Evolutionary conservation across 2,797 vertebrate species (phyloP).

Genomic region (Trematomus bernacchii): DNA sequence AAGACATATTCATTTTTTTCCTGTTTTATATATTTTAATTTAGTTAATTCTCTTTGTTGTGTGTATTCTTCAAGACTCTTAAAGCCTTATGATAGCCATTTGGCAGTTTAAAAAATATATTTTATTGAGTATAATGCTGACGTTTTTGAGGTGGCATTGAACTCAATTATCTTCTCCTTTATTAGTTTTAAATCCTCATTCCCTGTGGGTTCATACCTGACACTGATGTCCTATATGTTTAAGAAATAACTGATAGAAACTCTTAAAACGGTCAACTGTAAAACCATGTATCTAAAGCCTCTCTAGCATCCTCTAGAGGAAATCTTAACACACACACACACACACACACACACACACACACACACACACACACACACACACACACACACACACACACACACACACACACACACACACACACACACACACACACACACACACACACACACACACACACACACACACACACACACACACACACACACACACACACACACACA

Average conservation of each 20-base stretch:
- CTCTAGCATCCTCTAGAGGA: slow-evolving; percentile 2
- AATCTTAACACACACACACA: neutral
- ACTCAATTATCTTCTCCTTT: no score
- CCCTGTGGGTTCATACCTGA: neutral
- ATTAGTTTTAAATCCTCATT: neutral
- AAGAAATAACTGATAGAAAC: neutral
- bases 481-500: no score
- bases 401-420: no score
- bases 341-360: no score
- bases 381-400: no score
- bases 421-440: no score
- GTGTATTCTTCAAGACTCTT: neutral
- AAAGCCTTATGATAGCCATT: neutral
- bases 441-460: no score
- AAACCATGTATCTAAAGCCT: neutral
- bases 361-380: no score
- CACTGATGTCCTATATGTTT: neutral
- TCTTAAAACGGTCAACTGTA: neutral
- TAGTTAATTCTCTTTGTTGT: neutral
- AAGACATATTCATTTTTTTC: neutral
- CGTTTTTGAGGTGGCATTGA: no score
- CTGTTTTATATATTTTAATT: neutral
- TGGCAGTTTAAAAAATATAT: neutral
- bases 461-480: no score
- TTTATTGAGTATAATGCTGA: neutral